phyloP scores from a whole-genome alignment of 2,113 vertebrate genomes.

The Sylvilagus bachmani region DNA sequence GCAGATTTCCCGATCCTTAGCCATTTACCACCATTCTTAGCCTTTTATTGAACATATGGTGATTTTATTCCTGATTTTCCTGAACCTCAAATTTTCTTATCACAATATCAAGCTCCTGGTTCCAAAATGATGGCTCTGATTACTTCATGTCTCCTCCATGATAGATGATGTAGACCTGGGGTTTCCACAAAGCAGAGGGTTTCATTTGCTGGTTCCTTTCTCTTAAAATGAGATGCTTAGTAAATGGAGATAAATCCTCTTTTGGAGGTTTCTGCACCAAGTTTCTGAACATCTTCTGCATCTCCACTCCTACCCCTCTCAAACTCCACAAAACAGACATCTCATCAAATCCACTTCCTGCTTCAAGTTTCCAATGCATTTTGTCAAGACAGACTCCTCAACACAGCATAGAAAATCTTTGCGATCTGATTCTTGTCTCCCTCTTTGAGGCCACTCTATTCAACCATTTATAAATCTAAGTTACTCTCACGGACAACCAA shows the following conservation, averaged over 20 bases:
- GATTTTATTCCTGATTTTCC: not conserved
- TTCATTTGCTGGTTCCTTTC: not conserved
- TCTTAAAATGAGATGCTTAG: not conserved
- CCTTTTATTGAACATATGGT: not conserved
- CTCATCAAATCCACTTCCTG: not conserved
- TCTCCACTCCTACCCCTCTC: not conserved
- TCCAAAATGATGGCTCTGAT: not conserved
- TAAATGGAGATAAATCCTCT: not conserved
- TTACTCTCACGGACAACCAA: not conserved
- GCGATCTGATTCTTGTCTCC: not conserved
- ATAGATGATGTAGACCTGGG: not conserved
- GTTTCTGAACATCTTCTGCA: not conserved
- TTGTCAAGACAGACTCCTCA: not conserved
- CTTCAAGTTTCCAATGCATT: not conserved
- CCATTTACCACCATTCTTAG: not conserved
- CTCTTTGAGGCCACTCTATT: not conserved
- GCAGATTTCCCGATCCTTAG: not conserved
- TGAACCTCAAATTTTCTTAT: not conserved
- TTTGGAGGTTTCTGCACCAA: not conserved
- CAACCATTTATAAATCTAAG: not conserved
- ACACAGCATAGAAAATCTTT: not conserved
- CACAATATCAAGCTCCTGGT: not conserved
- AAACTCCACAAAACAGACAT: not conserved
- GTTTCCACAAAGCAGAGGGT: not conserved
- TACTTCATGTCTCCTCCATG: not conserved